These are phyloP conservation scores for Bacillus rossius DNA, from an alignment of 1,140 invertebrate genomes.

Conservation along the genomic window DNA sequence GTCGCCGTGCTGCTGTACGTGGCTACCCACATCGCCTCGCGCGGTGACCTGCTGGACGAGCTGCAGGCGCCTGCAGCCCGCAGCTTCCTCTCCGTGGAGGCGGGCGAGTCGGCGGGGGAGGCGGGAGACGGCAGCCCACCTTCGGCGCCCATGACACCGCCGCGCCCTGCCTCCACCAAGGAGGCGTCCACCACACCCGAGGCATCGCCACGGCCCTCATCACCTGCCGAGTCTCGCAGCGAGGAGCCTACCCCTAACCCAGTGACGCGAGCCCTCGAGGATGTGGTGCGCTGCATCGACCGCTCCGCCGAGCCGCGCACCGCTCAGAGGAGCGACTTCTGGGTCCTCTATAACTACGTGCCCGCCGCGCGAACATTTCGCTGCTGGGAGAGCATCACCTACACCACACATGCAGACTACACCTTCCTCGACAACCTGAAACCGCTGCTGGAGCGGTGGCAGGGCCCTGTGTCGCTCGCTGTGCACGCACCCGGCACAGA, in stretches of 20 bases:
- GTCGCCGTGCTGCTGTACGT: slow-evolving; percentile 63
- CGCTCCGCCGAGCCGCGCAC: slow-evolving; percentile 54
- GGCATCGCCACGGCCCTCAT: slow-evolving; percentile 33
- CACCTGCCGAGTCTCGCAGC: slow-evolving; percentile 21
- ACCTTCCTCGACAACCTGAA: slow-evolving; percentile 87
- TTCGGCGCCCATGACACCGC: neutral
- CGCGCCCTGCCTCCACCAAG: slow-evolving; percentile 33
- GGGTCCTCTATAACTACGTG: slow-evolving; percentile 87
- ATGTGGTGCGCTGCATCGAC: slow-evolving; percentile 57
- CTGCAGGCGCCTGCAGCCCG: slow-evolving; percentile 11
- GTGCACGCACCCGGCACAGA: slow-evolving; percentile 71
- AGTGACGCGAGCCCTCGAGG: slow-evolving; percentile 33
- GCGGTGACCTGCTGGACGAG: slow-evolving; percentile 6
- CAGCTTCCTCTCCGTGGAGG: neutral
- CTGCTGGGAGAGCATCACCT: slow-evolving; percentile 83
- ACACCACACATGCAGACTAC: slow-evolving; percentile 88
- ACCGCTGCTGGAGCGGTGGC: slow-evolving; percentile 63
- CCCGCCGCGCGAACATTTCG: slow-evolving; percentile 39
- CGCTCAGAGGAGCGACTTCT: slow-evolving; percentile 77
- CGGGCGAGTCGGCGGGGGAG: slow-evolving; percentile 19
- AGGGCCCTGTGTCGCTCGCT: slow-evolving; percentile 62
- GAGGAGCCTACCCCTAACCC: slow-evolving; percentile 8
- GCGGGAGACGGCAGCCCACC: slow-evolving; percentile 26
- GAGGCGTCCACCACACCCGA: slow-evolving; percentile 26
- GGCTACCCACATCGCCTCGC: slow-evolving; percentile 47